Conservation (phyloP, 2,888 invertebrate species). For the Philonicus albiceps region DNA sequence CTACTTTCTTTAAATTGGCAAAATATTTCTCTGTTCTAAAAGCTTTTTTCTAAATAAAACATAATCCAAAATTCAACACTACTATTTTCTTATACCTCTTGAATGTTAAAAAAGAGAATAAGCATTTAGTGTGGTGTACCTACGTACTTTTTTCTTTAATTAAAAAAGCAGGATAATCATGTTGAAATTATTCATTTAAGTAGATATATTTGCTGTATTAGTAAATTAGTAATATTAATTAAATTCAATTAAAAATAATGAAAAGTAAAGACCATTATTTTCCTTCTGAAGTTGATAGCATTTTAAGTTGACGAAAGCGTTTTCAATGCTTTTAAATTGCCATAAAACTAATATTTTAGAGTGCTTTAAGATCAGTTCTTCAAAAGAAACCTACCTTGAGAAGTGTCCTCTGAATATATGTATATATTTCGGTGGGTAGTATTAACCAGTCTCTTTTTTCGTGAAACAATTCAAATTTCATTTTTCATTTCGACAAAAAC, state of each 20-base stretch:
- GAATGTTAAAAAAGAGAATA: too few species aligned
- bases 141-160: too few species aligned
- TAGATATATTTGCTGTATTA: too few species aligned
- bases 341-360: neutral
- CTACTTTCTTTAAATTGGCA: neutral
- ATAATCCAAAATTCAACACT: too few species aligned
- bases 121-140: too few species aligned
- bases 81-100: too few species aligned
- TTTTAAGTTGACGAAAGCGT: neutral
- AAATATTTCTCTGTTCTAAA: neutral
- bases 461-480: neutral
- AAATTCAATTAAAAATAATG: neutral
- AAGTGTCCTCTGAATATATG: slow-evolving; percentile 6
- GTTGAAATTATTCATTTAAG: too few species aligned
- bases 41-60: too few species aligned
- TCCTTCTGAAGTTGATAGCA: neutral
- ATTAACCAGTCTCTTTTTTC: slow-evolving; percentile 27
- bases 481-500: neutral
- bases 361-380: slow-evolving; percentile 14
- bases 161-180: too few species aligned
- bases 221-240: neutral
- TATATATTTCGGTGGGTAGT: slow-evolving; percentile 36
- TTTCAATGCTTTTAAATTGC: neutral
- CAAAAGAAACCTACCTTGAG: slow-evolving; percentile 6
- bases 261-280: neutral